phyloP scores from a whole-genome alignment of 1,140 invertebrate genomes.

The Aphaenogaster rudis region DNA sequence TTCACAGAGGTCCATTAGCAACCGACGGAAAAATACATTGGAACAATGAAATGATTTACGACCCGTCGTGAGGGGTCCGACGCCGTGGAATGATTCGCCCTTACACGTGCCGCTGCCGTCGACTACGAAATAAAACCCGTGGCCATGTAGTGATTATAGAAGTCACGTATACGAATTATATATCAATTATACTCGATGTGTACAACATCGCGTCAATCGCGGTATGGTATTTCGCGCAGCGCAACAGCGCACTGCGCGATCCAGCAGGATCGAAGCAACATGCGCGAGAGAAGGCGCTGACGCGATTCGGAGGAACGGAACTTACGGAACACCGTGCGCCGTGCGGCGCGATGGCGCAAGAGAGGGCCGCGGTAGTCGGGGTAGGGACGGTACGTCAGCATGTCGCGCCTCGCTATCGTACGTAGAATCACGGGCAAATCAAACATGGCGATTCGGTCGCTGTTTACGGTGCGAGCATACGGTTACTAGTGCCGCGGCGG shows the following conservation, averaged over 20 bases:
- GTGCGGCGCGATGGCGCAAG: slow-evolving; percentile 4
- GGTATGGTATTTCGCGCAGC: background rate
- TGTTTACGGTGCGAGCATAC: slow-evolving; percentile 82
- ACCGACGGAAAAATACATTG: background rate
- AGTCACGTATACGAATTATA: background rate
- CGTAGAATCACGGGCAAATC: slow-evolving; percentile 82
- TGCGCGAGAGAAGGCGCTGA: slow-evolving; percentile 28
- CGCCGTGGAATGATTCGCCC: background rate
- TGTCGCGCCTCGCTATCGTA: slow-evolving; percentile 73
- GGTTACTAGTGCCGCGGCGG: slow-evolving; percentile 72
- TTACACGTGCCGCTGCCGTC: background rate
- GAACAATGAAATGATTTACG: slow-evolving; percentile 12
- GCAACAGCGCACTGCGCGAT: background rate
- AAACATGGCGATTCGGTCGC: slow-evolving; percentile 86
- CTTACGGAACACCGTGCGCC: background rate
- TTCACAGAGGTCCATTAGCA: background rate
- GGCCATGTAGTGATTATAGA: background rate
- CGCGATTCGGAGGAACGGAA: slow-evolving; percentile 3
- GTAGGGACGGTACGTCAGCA: slow-evolving; percentile 70
- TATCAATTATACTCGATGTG: background rate
- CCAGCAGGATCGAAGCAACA: slow-evolving; percentile 22
- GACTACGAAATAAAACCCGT: background rate
- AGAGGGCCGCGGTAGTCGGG: slow-evolving; percentile 14
- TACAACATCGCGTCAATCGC: background rate
- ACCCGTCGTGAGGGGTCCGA: background rate